Percentiles rank a stretch among this genome's conserved stretches.
These are phyloP conservation scores for Halcyon leucocephala DNA, from an alignment of 2,797 vertebrate species.

Conservation along the genomic window DNA sequence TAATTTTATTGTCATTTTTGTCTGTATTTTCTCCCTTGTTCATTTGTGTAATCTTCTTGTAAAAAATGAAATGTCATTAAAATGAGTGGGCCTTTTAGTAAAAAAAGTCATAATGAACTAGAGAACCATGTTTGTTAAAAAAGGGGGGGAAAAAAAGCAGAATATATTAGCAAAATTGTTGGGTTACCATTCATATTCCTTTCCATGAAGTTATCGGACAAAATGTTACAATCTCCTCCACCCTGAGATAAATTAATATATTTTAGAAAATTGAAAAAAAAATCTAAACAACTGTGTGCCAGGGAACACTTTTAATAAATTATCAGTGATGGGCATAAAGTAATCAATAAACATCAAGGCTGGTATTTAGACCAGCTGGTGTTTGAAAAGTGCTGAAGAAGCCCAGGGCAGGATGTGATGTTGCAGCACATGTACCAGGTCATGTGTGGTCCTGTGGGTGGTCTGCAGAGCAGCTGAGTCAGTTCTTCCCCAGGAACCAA, in stretches of 20 bases:
- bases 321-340: not conserved
- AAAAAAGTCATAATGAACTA: not conserved
- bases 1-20: not conserved
- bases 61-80: not conserved
- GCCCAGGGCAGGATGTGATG: rapidly evolving
- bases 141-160: rapidly evolving
- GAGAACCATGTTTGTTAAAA: not conserved
- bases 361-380: not conserved
- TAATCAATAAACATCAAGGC: not conserved
- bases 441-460: rapidly evolving
- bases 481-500: not conserved
- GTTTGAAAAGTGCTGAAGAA: not conserved
- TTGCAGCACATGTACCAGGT: rapidly evolving
- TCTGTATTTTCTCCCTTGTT: not conserved
- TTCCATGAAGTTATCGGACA: not conserved
- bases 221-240: not conserved
- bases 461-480: not conserved
- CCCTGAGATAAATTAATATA: not conserved
- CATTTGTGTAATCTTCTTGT: not conserved
- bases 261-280: not conserved
- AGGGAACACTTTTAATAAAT: not conserved
- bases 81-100: not conserved
- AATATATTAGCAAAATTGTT: not conserved
- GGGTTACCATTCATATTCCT: not conserved
- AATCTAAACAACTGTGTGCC: not conserved